Base-by-base conservation (phyloP, 2,888 invertebrate genomes). In the Synergus itoensis region DNA sequence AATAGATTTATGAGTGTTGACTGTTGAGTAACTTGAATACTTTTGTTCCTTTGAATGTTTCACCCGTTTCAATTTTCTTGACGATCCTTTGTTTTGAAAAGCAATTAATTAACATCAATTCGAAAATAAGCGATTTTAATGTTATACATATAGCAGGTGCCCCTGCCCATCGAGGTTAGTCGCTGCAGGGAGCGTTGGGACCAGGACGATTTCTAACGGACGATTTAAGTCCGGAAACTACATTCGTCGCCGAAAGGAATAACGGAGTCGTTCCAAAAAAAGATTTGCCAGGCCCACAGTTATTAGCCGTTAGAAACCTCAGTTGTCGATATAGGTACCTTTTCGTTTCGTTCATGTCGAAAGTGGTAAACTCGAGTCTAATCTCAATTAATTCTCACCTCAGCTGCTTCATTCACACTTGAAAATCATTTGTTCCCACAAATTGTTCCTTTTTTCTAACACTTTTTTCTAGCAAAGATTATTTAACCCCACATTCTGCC, bases 261-360 rank as follows among this genome's bases (percentile, higher is more conserved):
- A 90, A 90, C 90, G 90, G 90, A 82, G 83, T 86, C 78, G 81
- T 73, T 79, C 87, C 83, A 86, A 90, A 90, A 89, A 82, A 82
- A 82, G 78, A 78, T 82, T 82, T 86, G 83, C 84, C 85, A 83
- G 86, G 82, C 79, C 88, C 84, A 84, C 86, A 88, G 88, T 88
- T 89, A 90, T 87, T 89, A 87, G 89, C 88, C 88, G 88, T 90
- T 91, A 91, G 91, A 90, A 88, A 88, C 85, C 67, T 77, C 67
- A 43, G 5, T 11, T 28, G 69, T 48, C 40, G 40, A 60, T 67
- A 45, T 67, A 18, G 67, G 21, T 28, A 67, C 67, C 67, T 67
- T 67, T 67, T 67, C 67, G 67, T 67, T 65, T 65, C 65, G 65
- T 65, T 67, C 67, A 45, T 45, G 21, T 67, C 67, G 43, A 67